Base-by-base conservation (phyloP, 2,113 vertebrate genomes). In the Leucopsar rothschildi region DNA sequence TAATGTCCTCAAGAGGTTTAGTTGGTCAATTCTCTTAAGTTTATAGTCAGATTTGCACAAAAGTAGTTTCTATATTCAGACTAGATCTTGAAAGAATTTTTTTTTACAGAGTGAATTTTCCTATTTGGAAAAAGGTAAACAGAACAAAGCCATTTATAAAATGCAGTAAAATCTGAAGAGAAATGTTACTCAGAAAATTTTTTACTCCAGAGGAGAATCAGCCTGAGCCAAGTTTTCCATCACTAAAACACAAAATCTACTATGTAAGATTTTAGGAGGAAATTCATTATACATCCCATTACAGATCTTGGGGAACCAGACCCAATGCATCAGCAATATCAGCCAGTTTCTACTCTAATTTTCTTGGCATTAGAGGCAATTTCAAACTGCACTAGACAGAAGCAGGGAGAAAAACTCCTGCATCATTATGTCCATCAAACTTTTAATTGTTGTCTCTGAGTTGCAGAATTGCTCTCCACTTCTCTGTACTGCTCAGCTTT, bases 1-100 rank as follows among this genome's bases (percentile, higher is more conserved):
- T 85, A 86, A 94, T 95, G 93, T 60, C 47, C 65, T 94, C 56
- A 81, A 69, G 81, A 94, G 86, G 17, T 86, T 79, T 35, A 45
- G 23, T 37, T 91, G 52, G 40, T 53, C 16, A 79, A 47, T 72
- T 70, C 23, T 91, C 45, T 81, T 68, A 66, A 85, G 73, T 89
- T 95, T 49, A 61, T 52, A 66, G 57, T 79, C 77, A 39, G n/a
- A 85, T 59, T 79, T 90, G 63, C 77, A 86, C 27, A 76, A 18
- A 95, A 78, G 80, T 39, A 82, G 50, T 82, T 90, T 76, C 79
- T 73, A 56, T 75, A 94, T 79, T 86, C 56, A 81, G 57, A 71
- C 25, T 35, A 88, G 16, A 60, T 78, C 52, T 72, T 72, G n/a
- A 94, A 94, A 93, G 18, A 61, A 55, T 71, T 93, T 90, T 88